Base-by-base conservation (phyloP, 2,113 vertebrate species). In the Neodon shergylaensis region DNA sequence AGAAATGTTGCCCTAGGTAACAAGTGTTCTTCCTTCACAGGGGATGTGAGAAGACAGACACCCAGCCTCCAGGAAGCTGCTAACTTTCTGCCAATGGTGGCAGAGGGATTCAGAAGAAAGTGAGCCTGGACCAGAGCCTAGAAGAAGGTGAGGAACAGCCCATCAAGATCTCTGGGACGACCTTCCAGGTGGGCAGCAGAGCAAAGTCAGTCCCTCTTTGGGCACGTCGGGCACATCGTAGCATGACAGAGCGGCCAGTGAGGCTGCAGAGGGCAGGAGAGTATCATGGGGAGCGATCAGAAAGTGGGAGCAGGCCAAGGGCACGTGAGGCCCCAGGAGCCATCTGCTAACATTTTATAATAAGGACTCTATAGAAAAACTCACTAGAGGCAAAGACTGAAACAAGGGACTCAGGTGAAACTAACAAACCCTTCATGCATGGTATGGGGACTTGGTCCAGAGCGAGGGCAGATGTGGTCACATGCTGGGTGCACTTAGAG, bases 31-130 rank as follows among this genome's bases (percentile, higher is more conserved):
- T 68, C 58, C 47, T 11, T 95, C 66, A 82, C 16, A 39, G 73
- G 72, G 39, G 65, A 68, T 2, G 3, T 24, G 36, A 39, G 63
- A 4, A 83, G 61, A 19, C 7, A 26, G 86, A 76, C 36, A 70
- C 33, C 33, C 13, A 8, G 47, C 66, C 44, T 72, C 14, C 68
- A 52, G 36, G 7, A 83, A 76, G 78, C 82, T 39, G 58, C 49
- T 49, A 28, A 24, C 14, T 58, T 42, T 47, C 16, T 90, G 54
- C n/a, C 78, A 61, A 10, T n/a, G n/a, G 31, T 22, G 2, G 13
- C 7, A 42, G 31, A 95, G 83, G 74, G 19, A 61, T 85, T 95
- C 73, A 4, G 33, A 61, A 83, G 72, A 89, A 70, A 58, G 65
- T 26, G 42, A 72, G 33, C 1, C 28, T 47, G 33, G 19, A 44